Evolutionary conservation across 2,797 vertebrate genomes (phyloP).

Genomic region (Lindbergichthys nudifrons): DNA sequence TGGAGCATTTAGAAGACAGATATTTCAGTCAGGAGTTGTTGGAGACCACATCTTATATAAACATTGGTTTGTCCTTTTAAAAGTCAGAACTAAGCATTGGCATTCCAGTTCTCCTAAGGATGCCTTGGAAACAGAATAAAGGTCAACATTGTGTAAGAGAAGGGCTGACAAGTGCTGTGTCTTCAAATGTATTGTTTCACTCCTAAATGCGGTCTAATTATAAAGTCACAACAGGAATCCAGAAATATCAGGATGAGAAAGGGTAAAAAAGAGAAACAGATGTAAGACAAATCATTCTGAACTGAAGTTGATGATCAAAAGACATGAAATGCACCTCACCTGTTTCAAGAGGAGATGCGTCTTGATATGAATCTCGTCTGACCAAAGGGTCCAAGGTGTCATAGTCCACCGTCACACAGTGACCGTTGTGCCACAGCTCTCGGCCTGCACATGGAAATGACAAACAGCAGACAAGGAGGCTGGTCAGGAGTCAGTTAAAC

Average conservation of each 20-base stretch:
- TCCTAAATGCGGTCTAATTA: constrained; percentile 20
- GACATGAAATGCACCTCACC: constrained; percentile 66
- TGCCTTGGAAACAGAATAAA: constrained; percentile 17
- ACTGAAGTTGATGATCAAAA: not conserved
- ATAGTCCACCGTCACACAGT: constrained; percentile 85
- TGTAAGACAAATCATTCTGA: not conserved
- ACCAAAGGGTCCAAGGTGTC: constrained; percentile 89
- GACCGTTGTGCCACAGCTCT: constrained; percentile 84
- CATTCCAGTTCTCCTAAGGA: constrained; percentile 1
- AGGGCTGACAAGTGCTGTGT: not conserved
- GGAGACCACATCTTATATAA: not conserved
- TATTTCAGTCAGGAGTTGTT: not conserved
- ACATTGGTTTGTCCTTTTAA: not conserved
- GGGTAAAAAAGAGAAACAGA: constrained; percentile 15
- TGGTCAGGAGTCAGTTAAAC: constrained; percentile 53
- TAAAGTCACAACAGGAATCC: not conserved
- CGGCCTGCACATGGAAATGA: constrained; percentile 74
- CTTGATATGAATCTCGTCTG: constrained; percentile 89
- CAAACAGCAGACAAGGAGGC: constrained; percentile 41
- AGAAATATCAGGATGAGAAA: constrained; percentile 22
- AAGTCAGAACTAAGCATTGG: not conserved
- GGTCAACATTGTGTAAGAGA: constrained; percentile 6
- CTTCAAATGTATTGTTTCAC: constrained; percentile 1
- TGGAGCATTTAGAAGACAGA: not conserved
- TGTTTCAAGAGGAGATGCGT: constrained; percentile 74